These are phyloP conservation scores for Diorhabda sublineata DNA, from an alignment of 1,140 invertebrate species.

Conservation along the genomic window DNA sequence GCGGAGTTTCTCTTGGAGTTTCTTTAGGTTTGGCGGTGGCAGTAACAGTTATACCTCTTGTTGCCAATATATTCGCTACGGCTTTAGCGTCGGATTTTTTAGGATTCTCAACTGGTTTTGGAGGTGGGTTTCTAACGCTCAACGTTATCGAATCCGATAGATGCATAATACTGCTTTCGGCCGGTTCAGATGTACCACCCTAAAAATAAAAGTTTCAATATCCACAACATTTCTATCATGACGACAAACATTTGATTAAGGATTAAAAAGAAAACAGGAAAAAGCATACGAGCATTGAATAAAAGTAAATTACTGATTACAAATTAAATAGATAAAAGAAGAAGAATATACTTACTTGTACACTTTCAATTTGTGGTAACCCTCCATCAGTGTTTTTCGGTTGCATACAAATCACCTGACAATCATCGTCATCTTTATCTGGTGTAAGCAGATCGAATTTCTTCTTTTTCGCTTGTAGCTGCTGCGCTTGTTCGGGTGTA, in stretches of 20 bases:
- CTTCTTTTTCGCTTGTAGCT: slow-evolving; percentile 46
- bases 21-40: slow-evolving; percentile 47
- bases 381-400: slow-evolving; percentile 61
- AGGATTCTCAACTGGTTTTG: slow-evolving; percentile 35
- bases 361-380: slow-evolving; percentile 66
- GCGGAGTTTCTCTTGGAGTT: slow-evolving; percentile 27
- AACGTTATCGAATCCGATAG: slow-evolving; percentile 62
- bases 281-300: not conserved
- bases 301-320: too few relatives aligned
- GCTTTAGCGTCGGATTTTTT: slow-evolving; percentile 65
- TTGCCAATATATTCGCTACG: slow-evolving; percentile 69
- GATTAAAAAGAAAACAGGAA: too few relatives aligned
- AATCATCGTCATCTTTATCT: slow-evolving; percentile 59
- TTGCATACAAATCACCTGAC: slow-evolving; percentile 66
- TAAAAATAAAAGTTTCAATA: slow-evolving; percentile 8
- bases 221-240: too few relatives aligned
- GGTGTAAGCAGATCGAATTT: slow-evolving; percentile 54
- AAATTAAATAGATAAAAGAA: slow-evolving; percentile 4
- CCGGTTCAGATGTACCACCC: slow-evolving; percentile 35
- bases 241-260: too few relatives aligned
- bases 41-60: slow-evolving; percentile 71
- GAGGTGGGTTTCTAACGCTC: slow-evolving; percentile 54
- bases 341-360: slow-evolving; percentile 51
- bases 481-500: slow-evolving; percentile 28
- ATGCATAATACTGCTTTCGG: slow-evolving; percentile 57